Percentiles rank a stretch among this genome's conserved stretches.
Conservation (phyloP, 1,140 invertebrate genomes). For the Drosophila equinoxialis region DNA sequence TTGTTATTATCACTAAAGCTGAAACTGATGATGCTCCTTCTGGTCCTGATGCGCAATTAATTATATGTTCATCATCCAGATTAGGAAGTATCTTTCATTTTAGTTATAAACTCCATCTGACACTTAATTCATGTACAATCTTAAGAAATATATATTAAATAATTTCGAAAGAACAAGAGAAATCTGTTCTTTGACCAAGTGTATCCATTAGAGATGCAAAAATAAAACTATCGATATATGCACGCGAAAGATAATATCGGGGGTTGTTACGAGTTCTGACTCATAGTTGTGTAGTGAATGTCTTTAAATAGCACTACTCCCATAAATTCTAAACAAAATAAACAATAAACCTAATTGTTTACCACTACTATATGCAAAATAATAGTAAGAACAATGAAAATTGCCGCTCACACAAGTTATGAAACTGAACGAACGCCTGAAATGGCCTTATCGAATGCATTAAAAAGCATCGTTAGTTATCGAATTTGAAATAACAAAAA, state of each 20-base stretch:
- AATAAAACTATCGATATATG: slow-evolving; percentile 5
- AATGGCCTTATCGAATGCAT: background rate
- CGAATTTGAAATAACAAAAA: background rate
- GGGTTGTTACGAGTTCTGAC: background rate
- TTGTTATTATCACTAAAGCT: slow-evolving; percentile 28
- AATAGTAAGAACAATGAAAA: background rate
- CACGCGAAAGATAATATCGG: background rate
- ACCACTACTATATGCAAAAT: background rate
- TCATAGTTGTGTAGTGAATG: background rate
- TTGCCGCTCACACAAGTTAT: background rate
- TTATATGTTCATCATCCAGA: background rate
- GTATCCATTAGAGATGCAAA: slow-evolving; percentile 11
- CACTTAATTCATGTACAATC: background rate
- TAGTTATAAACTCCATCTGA: background rate
- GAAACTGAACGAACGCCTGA: background rate
- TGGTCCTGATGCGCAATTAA: slow-evolving; percentile 41
- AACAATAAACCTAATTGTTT: background rate
- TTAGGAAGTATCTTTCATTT: background rate
- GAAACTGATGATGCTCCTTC: background rate
- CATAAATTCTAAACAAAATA: background rate
- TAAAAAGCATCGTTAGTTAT: background rate
- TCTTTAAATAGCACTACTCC: background rate
- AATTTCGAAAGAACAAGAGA: slow-evolving; percentile 6
- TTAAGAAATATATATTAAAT: background rate
- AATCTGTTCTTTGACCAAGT: slow-evolving; percentile 4